Evolutionary conservation across 2,113 vertebrate genomes (phyloP).

Genomic region (Erinaceus europaeus): DNA sequence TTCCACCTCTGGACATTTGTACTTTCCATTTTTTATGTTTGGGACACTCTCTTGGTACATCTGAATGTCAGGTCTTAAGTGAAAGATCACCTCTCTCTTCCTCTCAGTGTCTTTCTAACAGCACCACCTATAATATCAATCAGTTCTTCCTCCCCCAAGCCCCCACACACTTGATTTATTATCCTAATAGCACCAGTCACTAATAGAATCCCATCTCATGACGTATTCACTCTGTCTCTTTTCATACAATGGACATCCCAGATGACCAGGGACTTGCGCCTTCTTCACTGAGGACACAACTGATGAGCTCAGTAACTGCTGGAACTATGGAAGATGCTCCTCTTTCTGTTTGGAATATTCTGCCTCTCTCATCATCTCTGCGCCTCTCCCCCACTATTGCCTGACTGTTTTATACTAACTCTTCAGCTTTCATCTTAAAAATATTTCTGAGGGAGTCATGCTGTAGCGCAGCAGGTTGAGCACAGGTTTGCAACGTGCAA

Average conservation of each 20-base stretch:
- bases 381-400: neutral
- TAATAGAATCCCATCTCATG: neutral
- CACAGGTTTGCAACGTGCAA: too few species aligned
- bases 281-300: neutral
- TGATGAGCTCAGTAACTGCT: neutral
- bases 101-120: neutral
- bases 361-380: neutral
- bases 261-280: neutral
- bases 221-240: too few species aligned
- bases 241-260: neutral
- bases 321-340: neutral
- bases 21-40: neutral
- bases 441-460: too few species aligned
- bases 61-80: neutral
- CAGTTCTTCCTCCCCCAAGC: neutral
- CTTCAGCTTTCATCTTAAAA: neutral
- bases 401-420: neutral
- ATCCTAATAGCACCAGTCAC: neutral
- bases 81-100: neutral
- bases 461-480: too few species aligned
- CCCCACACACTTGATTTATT: neutral
- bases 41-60: neutral
- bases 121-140: neutral
- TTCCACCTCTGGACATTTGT: neutral
- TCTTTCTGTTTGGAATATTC: neutral